Conservation (phyloP, 2,888 invertebrate genomes). For the Pachymerium ferrugineum region DNA sequence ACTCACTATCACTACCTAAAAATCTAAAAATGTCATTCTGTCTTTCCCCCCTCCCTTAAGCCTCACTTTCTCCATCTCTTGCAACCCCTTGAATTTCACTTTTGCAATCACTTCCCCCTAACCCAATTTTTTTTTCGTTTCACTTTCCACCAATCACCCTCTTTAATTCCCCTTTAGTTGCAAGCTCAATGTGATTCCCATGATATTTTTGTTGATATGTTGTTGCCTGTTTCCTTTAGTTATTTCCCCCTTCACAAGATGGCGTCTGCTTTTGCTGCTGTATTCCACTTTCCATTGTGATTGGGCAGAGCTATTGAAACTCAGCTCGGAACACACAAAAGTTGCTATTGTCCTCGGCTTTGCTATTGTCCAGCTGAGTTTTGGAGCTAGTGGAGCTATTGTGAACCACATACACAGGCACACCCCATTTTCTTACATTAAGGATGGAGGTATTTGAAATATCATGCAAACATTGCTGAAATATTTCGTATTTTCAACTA, state of each 20-base stretch:
- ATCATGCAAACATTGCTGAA: not conserved
- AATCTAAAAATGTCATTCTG: no score
- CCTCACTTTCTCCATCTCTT: no score
- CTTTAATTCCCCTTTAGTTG: not conserved
- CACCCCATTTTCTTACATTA: conserved; percentile 27
- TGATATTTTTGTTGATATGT: conserved; percentile 2
- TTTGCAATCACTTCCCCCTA: not conserved
- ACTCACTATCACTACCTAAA: no score
- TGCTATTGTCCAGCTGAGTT: conserved; percentile 25
- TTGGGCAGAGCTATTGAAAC: conserved; percentile 22
- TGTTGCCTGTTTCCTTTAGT: conserved; percentile 24
- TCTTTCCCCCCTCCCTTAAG: no score
- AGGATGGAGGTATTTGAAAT: conserved; percentile 24
- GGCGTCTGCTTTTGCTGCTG: conserved; percentile 20
- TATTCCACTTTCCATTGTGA: conserved; percentile 27
- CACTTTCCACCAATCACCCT: no score
- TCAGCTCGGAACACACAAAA: conserved; percentile 25
- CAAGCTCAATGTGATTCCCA: not conserved
- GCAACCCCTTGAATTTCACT: not conserved
- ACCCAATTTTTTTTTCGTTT: no score
- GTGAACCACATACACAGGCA: conserved; percentile 20
- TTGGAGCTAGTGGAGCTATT: conserved; percentile 27
- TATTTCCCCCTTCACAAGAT: not conserved
- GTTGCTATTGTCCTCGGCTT: conserved; percentile 27
- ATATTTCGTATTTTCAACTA: not conserved